A percentile compares a stretch with the other conserved stretches of the same genome.
phyloP scores from a whole-genome alignment of 2,797 vertebrate genomes.

The Hephaestus fuliginosus region DNA sequence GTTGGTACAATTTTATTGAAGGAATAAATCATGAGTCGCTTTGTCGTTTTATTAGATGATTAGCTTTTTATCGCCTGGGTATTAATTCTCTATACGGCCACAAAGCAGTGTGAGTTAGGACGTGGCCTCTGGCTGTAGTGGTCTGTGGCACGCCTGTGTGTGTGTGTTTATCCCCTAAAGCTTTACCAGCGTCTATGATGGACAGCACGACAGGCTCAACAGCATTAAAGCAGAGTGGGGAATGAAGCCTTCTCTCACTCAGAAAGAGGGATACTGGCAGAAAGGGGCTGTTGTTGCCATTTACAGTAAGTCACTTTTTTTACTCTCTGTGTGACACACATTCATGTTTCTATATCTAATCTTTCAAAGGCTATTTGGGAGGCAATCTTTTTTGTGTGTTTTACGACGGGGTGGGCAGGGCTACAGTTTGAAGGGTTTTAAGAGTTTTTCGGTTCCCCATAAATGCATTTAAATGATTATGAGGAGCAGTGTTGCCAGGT shows the following conservation, averaged over 20 bases:
- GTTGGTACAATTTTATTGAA: conserved; percentile 59
- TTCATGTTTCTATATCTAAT: background rate
- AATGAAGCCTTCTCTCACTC: background rate
- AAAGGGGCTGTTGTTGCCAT: background rate
- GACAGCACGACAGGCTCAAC: conserved; percentile 17
- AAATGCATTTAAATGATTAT: background rate
- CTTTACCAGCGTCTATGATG: conserved; percentile 29
- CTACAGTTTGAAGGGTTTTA: background rate
- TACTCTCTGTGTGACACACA: background rate
- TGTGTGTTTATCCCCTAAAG: conserved; percentile 29
- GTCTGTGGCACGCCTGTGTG: background rate
- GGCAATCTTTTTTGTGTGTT: background rate
- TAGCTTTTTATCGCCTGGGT: conserved; percentile 59
- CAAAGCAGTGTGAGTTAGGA: conserved; percentile 51
- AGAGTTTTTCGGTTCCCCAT: background rate
- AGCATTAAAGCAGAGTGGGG: conserved; percentile 11
- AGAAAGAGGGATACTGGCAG: too few relatives aligned
- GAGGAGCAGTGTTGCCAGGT: background rate
- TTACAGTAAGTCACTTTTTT: background rate
- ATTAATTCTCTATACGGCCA: conserved; percentile 63
- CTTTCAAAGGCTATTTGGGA: background rate
- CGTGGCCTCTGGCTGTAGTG: background rate
- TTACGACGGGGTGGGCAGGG: background rate
- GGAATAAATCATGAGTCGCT: conserved; percentile 55
- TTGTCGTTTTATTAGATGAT: conserved; percentile 70